Base-by-base conservation (phyloP, 2,113 vertebrate species). In the Larimichthys crocea region DNA sequence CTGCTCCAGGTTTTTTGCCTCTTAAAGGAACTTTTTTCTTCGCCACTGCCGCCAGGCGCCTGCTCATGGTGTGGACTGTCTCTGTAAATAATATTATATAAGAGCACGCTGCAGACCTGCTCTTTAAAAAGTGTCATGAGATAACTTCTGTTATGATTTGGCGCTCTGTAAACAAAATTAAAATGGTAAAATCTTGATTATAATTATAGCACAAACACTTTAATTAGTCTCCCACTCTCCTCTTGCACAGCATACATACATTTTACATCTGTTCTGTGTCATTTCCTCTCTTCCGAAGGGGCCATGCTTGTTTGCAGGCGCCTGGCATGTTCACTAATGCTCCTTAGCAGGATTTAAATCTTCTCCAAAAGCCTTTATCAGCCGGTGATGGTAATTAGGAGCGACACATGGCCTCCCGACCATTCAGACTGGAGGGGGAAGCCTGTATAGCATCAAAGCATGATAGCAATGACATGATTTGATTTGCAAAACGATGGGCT, bases 281-380 rank as follows among this genome's bases (percentile, higher is more conserved):
- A 65, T 74, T 83, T 67, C 53, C 46, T 66, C 66, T 67, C n/a
- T 24, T 56, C 7, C 17, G 2, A 9, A 74, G 83, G 35, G 35
- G 65, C 84, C 81, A 79, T 74, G 87, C 57, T 84, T 88, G 89
- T 84, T 89, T 83, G 82, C 71, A 83, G 74, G 86, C 70, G 79
- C 79, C 85, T 92, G 87, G 87, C 82, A 81, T 92, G 92, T 86
- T 77, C 84, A 76, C 91, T 95, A 95, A 96, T 94, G 92, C 94
- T 94, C 94, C 94, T 95, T 95, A 89, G 79, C 49, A 40, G 93
- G 92, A 92, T 95, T 94, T 92, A 91, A 88, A 92, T 86, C 94
- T 92, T 74, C 90, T 90, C 86, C 89, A 94, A 93, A 91, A 87
- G 92, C 92, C 89, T 94, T 94, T 94, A 94, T 87, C 90, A 73